Percentiles rank a stretch among this genome's conserved stretches.
Evolutionary conservation across 2,888 invertebrate genomes (phyloP).

Genomic region (Drosophila robusta): DNA sequence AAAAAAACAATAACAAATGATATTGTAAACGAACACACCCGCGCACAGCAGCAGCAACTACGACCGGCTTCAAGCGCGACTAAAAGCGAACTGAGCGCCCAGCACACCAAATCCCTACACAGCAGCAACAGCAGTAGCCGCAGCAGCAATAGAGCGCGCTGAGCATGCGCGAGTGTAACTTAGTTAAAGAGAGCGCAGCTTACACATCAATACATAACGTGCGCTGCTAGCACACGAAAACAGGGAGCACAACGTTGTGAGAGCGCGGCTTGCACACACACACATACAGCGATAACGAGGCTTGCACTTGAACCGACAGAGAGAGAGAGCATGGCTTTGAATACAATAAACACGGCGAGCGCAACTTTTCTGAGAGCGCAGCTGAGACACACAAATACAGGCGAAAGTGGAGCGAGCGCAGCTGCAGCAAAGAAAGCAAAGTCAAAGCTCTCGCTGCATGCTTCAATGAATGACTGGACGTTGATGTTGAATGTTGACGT

Average conservation of each 20-base stretch:
- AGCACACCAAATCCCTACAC: slow-evolving; percentile 40
- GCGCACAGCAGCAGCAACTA: slow-evolving; percentile 24
- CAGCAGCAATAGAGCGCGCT: slow-evolving; percentile 46
- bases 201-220: slow-evolving; percentile 2
- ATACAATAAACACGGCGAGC: background rate
- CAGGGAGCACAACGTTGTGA: background rate
- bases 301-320: too few relatives aligned
- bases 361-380: slow-evolving; percentile 3
- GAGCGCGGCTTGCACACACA: slow-evolving; percentile 2
- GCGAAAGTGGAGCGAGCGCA: slow-evolving; percentile 57
- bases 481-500: slow-evolving; percentile 16
- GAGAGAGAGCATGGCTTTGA: slow-evolving; percentile 25
- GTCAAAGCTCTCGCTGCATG: slow-evolving; percentile 45
- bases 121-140: slow-evolving; percentile 10
- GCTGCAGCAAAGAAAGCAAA: slow-evolving; percentile 49
- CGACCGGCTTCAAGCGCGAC: slow-evolving; percentile 73
- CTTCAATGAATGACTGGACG: slow-evolving; percentile 64
- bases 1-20: slow-evolving; percentile 46
- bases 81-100: slow-evolving; percentile 61
- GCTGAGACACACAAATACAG: slow-evolving; percentile 32
- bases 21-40: slow-evolving; percentile 4
- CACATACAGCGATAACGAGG: background rate
- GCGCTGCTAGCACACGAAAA: too few relatives aligned
- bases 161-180: slow-evolving; percentile 46
- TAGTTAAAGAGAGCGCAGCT: slow-evolving; percentile 25